phyloP scores from a whole-genome alignment of 2,797 vertebrate genomes.

The Xenentodon cancila region DNA sequence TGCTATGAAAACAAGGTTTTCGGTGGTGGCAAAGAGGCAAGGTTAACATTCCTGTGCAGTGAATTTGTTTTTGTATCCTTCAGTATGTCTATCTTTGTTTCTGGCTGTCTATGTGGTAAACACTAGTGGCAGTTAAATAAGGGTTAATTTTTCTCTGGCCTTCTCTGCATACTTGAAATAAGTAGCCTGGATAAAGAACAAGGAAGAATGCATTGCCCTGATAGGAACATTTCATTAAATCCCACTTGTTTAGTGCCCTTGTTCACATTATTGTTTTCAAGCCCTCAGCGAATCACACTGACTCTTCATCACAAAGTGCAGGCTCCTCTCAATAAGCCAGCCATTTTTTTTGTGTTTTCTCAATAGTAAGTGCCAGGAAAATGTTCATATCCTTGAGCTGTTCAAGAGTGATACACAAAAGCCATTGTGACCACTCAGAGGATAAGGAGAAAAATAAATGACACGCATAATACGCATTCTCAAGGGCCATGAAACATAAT shows the following conservation, averaged over 20 bases:
- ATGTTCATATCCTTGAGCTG: slow-evolving; percentile 77
- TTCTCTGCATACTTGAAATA: slow-evolving; percentile 49
- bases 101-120: slow-evolving; percentile 25
- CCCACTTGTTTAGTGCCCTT: slow-evolving; percentile 69
- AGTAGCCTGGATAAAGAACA: slow-evolving; percentile 53
- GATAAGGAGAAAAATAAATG: slow-evolving; percentile 61
- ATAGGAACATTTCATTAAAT: slow-evolving; percentile 71
- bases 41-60: slow-evolving; percentile 18
- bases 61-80: slow-evolving; percentile 18
- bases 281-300: slow-evolving; percentile 59
- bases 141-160: slow-evolving; percentile 52
- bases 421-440: slow-evolving; percentile 71
- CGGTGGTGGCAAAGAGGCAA: slow-evolving; percentile 15
- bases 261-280: slow-evolving; percentile 67
- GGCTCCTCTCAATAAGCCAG: slow-evolving; percentile 68
- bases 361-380: slow-evolving; percentile 71
- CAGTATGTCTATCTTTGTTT: slow-evolving; percentile 34
- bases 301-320: slow-evolving; percentile 66
- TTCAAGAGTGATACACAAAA: slow-evolving; percentile 76
- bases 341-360: slow-evolving; percentile 59
- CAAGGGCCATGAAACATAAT: slow-evolving; percentile 65
- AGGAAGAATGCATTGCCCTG: slow-evolving; percentile 55
- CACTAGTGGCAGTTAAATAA: slow-evolving; percentile 36
- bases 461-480: slow-evolving; percentile 69
- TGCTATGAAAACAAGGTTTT: slow-evolving; percentile 10